Evolutionary conservation across 2,888 invertebrate species (phyloP).

Genomic region (Odontothrips loti): DNA sequence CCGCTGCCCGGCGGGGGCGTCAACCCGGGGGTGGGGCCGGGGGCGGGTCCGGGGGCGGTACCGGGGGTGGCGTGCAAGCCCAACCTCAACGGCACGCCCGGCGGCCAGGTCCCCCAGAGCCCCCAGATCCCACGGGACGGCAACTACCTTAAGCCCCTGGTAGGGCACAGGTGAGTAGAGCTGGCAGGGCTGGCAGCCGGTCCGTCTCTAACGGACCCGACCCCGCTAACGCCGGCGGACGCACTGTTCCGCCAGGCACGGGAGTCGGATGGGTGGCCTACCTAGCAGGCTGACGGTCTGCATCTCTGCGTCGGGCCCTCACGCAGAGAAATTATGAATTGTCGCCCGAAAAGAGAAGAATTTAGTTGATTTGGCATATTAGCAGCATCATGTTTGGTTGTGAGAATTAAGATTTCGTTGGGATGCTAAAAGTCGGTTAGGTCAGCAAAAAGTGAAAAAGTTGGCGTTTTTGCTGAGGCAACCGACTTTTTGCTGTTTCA

Average conservation of each 20-base stretch:
- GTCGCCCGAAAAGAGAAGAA: no score
- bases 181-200: background rate
- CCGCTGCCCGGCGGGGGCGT: background rate
- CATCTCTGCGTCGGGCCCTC: no score
- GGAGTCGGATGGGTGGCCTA: background rate
- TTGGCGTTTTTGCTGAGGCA: no score
- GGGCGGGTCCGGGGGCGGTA: background rate
- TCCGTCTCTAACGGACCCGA: no score
- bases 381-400: no score
- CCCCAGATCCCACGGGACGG: background rate
- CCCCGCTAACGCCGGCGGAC: background rate
- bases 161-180: background rate
- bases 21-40: background rate
- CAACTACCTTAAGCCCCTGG: background rate
- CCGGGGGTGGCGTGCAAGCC: background rate
- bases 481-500: no score
- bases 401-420: no score
- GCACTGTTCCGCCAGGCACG: background rate
- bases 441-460: no score
- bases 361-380: no score
- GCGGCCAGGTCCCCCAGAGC: background rate
- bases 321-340: no score
- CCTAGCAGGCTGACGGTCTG: background rate
- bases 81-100: background rate
- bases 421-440: no score